Evolutionary conservation across 2,888 invertebrate genomes (phyloP), one percentile per base, ranked within the genome.

Genomic region (Glyphotaelius pellucidus): DNA sequence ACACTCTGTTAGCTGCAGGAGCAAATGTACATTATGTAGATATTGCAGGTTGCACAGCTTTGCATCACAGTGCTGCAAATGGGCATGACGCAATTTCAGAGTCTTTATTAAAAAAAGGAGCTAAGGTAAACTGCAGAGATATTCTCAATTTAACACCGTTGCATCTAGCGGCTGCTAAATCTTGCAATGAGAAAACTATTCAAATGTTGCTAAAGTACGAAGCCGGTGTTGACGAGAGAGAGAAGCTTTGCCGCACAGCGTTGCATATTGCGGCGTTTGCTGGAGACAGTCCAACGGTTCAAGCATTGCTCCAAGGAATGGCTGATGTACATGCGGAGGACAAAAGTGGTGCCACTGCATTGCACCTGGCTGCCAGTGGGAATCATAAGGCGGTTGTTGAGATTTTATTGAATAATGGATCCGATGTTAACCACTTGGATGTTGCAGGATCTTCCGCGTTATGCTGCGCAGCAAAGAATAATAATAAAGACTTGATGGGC

Each of bases 401-500:
- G 32, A 83, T 83, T 4, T 83, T 83, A 83, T 32, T 83, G 32
- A 32, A 32, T 11, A 15, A 12, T 32, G 83, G 32, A 31, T 14
- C 31, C 30, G 14, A 83, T 83, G 31, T 32, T 32, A 83, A 83
- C 30, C 15, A 31, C 1, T 32, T 83, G 32, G 15, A n/a, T 15
- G 12, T 19, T 31, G 32, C 5, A 32, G 31, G 32, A 30, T 83
- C 31, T 19, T 15, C 32, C 35, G 38, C 85, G 19, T 42, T 85
- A n/a, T 85, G 85, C 38, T 35, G 30, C 14, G 85, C 85, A 35
- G 85, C 85, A 32, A 85, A 85, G n/a, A n/a, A 85, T n/a, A 85
- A 85, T 42, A 38, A 85, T 42, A 85, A 85, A 42, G 85, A 85
- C 25, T 19, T 85, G n/a, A 14, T 42, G 14, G 42, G 35, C n/a